phyloP scores from a whole-genome alignment of 2,113 vertebrate species.

The Hemibagrus wyckioides region DNA sequence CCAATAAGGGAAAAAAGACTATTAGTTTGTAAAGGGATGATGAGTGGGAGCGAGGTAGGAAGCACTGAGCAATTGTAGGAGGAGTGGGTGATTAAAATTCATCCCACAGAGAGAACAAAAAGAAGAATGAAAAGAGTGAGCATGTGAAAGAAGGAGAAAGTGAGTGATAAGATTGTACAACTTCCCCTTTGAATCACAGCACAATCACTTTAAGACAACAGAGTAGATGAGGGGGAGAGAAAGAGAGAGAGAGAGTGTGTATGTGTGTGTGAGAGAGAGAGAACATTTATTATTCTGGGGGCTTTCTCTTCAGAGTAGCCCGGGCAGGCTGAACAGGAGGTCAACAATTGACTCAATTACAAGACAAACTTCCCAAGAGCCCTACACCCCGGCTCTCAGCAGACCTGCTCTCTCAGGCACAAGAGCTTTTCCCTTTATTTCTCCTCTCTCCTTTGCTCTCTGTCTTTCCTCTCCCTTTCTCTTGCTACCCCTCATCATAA shows the following conservation, averaged over 20 bases:
- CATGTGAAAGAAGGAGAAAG: conserved; percentile 51
- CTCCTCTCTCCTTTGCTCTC: conserved; percentile 53
- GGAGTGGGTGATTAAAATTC: conserved; percentile 77
- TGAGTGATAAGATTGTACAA: conserved; percentile 76
- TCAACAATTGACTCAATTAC: conserved; percentile 89
- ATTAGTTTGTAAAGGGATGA: conserved; percentile 31
- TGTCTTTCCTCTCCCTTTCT: conserved; percentile 55
- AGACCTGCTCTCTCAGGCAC: conserved; percentile 67
- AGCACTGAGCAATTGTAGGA: conserved; percentile 38
- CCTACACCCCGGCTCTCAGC: conserved; percentile 73
- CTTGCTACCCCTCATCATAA: conserved; percentile 61
- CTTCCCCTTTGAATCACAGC: conserved; percentile 68
- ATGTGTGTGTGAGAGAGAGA: conserved; percentile 58
- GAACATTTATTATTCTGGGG: conserved; percentile 71
- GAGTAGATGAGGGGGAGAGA: conserved; percentile 42
- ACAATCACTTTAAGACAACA: conserved; percentile 72
- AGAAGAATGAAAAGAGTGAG: conserved; percentile 67
- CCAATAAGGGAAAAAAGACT: neutral
- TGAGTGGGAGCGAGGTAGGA: conserved; percentile 20
- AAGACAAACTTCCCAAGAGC: conserved; percentile 82
- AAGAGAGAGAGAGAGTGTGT: conserved; percentile 54
- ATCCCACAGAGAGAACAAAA: conserved; percentile 80
- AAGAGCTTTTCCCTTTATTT: conserved; percentile 58
- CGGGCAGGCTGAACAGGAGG: conserved; percentile 73
- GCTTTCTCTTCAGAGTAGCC: conserved; percentile 64